These are phyloP conservation scores for Regulus satrapa DNA, from an alignment of 2,113 vertebrate species.

Conservation along the genomic window DNA sequence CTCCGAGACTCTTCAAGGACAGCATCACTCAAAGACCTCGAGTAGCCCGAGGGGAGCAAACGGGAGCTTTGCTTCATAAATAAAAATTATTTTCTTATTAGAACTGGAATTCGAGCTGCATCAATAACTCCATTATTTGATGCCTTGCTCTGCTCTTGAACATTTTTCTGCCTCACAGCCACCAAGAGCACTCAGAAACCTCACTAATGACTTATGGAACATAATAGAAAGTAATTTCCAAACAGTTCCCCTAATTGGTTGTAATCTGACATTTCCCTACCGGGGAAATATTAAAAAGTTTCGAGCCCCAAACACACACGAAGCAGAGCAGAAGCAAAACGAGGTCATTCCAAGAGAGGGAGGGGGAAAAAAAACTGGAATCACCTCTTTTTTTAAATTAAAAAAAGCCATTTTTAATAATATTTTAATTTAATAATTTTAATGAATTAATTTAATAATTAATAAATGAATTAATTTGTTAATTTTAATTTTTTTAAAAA, in stretches of 20 bases:
- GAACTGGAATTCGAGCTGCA: constrained; percentile 7
- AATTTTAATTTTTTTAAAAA: too few species aligned
- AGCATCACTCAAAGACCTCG: neutral
- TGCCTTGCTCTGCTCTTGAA: neutral
- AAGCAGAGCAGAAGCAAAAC: neutral
- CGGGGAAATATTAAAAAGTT: constrained; percentile 6
- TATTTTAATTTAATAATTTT: too few species aligned
- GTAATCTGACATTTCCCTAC: constrained; percentile 35
- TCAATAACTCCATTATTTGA: constrained; percentile 56
- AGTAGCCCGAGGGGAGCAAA: neutral
- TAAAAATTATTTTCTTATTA: constrained; percentile 56
- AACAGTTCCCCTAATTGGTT: constrained; percentile 44
- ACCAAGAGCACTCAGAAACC: neutral
- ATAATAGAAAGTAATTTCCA: constrained; percentile 42
- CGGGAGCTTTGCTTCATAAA: constrained; percentile 35
- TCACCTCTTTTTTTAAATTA: neutral
- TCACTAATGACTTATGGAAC: constrained; percentile 52
- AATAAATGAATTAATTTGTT: too few species aligned
- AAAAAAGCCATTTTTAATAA: too few species aligned
- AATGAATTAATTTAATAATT: too few species aligned
- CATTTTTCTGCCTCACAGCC: constrained; percentile 60
- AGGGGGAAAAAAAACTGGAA: neutral
- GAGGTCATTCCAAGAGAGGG: neutral
- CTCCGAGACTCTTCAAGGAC: constrained; percentile 6
- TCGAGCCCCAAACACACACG: neutral